phyloP scores from a whole-genome alignment of 2,113 vertebrate genomes.

The Chrysochloris asiatica region DNA sequence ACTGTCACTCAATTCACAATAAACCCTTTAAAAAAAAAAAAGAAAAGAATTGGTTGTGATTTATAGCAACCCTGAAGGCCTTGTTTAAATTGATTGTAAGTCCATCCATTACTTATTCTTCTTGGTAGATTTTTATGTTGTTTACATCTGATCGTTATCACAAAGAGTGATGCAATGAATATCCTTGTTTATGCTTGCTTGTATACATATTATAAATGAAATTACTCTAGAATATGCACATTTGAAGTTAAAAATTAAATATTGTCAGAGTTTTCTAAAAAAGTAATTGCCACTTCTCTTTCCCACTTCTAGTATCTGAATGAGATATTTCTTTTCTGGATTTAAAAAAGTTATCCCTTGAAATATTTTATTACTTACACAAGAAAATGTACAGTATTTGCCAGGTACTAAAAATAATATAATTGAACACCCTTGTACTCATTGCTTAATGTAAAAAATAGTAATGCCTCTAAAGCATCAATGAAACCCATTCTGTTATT shows the following conservation, averaged over 20 bases:
- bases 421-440: background rate
- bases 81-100: background rate
- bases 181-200: constrained; percentile 13
- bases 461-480: background rate
- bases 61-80: too few species aligned
- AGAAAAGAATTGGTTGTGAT: too few species aligned
- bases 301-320: background rate
- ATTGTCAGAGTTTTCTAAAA: background rate
- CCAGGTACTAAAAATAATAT: background rate
- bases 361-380: background rate
- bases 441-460: background rate
- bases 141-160: background rate
- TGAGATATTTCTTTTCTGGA: background rate
- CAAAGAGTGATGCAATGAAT: background rate
- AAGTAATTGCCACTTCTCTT: background rate
- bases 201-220: background rate
- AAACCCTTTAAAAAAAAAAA: too few species aligned
- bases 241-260: constrained; percentile 3
- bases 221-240: background rate
- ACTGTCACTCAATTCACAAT: too few species aligned
- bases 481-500: background rate
- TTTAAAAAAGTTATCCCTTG: background rate
- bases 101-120: background rate
- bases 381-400: background rate
- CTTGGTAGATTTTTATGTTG: background rate